Percentiles rank a stretch among this genome's conserved stretches.
These are phyloP conservation scores for Arctocebus calabarensis DNA, from an alignment of 2,797 vertebrate species.

Conservation along the genomic window DNA sequence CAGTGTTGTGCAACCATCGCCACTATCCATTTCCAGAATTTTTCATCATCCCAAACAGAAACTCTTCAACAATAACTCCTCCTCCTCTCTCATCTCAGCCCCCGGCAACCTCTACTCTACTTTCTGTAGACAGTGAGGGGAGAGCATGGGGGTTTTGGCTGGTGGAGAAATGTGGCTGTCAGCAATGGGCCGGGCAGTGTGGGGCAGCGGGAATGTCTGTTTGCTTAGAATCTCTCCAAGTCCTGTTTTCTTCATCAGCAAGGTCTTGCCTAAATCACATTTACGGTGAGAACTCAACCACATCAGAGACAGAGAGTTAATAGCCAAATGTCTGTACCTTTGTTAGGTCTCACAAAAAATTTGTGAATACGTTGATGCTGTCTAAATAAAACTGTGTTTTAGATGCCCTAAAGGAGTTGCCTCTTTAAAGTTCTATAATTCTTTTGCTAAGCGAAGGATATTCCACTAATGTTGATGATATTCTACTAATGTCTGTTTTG, in stretches of 20 bases:
- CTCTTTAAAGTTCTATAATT: background rate
- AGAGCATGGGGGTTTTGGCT: background rate
- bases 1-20: background rate
- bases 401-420: background rate
- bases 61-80: background rate
- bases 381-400: background rate
- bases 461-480: background rate
- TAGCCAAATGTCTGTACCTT: background rate
- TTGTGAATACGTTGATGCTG: background rate
- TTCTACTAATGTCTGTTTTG: background rate
- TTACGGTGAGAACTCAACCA: background rate
- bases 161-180: background rate
- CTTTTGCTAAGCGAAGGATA: background rate
- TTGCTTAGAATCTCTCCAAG: background rate
- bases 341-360: background rate
- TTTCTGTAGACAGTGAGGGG: background rate
- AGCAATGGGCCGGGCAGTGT: rapidly evolving
- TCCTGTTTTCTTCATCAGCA: background rate
- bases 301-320: background rate
- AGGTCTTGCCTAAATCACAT: background rate
- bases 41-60: background rate
- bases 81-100: too few relatives aligned
- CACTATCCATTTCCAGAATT: background rate
- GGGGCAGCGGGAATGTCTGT: background rate
- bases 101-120: background rate